Percentiles rank a stretch among this genome's conserved stretches.
phyloP scores from a whole-genome alignment of 2,888 invertebrate species.

The Amphipyra berbera region DNA sequence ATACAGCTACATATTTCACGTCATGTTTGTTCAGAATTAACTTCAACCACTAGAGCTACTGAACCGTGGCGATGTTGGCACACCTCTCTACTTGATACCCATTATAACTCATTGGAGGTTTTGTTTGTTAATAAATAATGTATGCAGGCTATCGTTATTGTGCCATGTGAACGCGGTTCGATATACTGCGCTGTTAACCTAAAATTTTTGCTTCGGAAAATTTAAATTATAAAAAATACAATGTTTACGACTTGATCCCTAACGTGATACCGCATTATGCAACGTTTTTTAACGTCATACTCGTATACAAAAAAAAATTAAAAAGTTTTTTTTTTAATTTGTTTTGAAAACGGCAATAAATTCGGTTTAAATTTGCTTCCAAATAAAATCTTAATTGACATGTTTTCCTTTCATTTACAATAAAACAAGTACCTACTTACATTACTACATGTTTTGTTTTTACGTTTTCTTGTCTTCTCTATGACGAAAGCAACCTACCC shows the following conservation, averaged over 20 bases:
- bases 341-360: background rate
- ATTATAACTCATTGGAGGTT: constrained; percentile 28
- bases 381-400: background rate
- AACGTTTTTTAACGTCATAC: background rate
- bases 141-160: constrained; percentile 26
- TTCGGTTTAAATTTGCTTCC: background rate
- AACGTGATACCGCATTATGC: constrained; percentile 1
- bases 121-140: constrained; percentile 49
- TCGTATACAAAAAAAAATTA: background rate
- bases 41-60: constrained; percentile 30
- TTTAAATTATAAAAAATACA: constrained; percentile 12
- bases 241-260: constrained; percentile 34
- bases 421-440: no score
- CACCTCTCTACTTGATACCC: constrained; percentile 36
- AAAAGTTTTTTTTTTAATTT: no score
- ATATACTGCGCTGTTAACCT: constrained; percentile 33
- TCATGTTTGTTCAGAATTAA: constrained; percentile 43
- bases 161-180: constrained; percentile 23
- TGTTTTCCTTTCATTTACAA: no score
- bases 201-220: constrained; percentile 2
- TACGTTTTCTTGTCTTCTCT: background rate
- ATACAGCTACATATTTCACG: constrained; percentile 23
- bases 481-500: no score
- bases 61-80: constrained; percentile 28
- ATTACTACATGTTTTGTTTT: no score